phyloP scores from a whole-genome alignment of 2,113 vertebrate genomes.

The Chionodraco myersi region DNA sequence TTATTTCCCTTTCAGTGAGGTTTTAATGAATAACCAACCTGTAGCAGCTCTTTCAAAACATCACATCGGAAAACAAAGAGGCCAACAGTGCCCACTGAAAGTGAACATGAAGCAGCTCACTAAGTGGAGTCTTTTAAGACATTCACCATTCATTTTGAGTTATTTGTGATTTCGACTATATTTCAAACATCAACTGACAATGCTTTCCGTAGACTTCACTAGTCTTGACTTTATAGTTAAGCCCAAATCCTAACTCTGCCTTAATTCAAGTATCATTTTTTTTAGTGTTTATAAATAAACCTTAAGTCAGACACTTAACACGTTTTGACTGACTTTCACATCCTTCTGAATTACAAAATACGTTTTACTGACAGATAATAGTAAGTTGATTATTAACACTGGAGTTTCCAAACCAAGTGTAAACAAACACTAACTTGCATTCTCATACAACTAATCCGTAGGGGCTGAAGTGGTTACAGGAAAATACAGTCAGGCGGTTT shows the following conservation, averaged over 20 bases:
- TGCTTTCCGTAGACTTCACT: no score
- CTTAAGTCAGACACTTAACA: neutral
- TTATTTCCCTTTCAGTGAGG: slow-evolving; percentile 25
- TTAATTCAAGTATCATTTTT: neutral
- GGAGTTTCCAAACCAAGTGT: slow-evolving; percentile 49
- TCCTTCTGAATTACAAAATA: slow-evolving; percentile 25
- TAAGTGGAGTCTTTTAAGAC: neutral
- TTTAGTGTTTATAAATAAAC: neutral
- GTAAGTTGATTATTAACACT: neutral
- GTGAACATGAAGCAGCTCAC: neutral
- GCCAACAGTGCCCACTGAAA: neutral
- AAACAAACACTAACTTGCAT: neutral
- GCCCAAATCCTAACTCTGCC: neutral
- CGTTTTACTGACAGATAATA: slow-evolving; percentile 6
- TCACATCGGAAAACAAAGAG: neutral
- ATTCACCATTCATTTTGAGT: neutral
- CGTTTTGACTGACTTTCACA: slow-evolving; percentile 34
- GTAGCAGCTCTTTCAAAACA: neutral
- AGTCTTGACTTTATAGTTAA: neutral
- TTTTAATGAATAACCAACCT: neutral
- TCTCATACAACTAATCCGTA: neutral
- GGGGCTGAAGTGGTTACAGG: slow-evolving; percentile 4
- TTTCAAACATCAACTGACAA: no score
- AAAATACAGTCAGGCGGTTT: slow-evolving; percentile 1
- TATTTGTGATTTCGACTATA: no score